A percentile compares a stretch with the other conserved stretches of the same genome.
Conservation (phyloP, 2,888 invertebrate species). For the Nephrotoma appendiculata region DNA sequence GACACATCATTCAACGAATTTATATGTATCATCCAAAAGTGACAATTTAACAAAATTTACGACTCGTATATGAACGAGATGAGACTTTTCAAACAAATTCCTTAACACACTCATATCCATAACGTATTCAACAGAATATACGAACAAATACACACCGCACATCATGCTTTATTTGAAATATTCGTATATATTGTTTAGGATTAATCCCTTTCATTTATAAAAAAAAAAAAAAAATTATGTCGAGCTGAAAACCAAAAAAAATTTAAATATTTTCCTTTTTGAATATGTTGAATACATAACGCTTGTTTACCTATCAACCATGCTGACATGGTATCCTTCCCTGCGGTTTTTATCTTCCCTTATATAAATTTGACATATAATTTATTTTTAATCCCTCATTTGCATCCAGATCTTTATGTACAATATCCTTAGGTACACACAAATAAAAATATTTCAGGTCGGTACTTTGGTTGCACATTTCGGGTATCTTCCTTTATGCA, state of each 20-base stretch:
- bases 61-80: not conserved
- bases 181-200: not conserved
- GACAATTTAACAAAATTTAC: not conserved
- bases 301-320: not conserved
- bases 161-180: not conserved
- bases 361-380: not conserved
- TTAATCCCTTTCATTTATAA: not conserved
- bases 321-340: not conserved
- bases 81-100: not conserved
- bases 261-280: not conserved
- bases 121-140: not conserved
- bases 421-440: not conserved
- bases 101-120: not conserved
- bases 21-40: not conserved
- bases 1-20: not conserved
- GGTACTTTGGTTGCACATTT: not conserved
- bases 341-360: not conserved
- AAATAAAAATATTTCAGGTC: not conserved
- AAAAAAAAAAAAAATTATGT: not conserved
- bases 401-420: not conserved
- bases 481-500: not conserved
- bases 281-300: not conserved
- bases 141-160: not conserved
- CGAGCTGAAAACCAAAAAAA: not conserved
- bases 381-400: not conserved